Evolutionary conservation across 1,140 invertebrate genomes (phyloP).

Genomic region (Thaumatotibia leucotreta): DNA sequence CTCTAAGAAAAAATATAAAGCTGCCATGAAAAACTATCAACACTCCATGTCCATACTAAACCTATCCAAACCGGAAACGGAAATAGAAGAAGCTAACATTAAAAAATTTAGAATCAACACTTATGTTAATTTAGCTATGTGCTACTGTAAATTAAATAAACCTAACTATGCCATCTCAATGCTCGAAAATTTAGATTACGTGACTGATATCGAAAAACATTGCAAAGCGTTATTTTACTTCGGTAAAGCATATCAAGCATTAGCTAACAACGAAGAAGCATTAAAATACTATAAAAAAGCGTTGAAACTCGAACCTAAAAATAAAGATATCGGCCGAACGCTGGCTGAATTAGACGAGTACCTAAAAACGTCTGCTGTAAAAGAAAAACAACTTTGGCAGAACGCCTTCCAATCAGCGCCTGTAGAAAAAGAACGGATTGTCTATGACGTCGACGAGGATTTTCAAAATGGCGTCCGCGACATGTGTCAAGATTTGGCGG

Average conservation of each 20-base stretch:
- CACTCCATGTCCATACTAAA: slow-evolving; percentile 75
- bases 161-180: slow-evolving; percentile 74
- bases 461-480: slow-evolving; percentile 49
- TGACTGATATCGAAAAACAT: slow-evolving; percentile 66
- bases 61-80: slow-evolving; percentile 60
- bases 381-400: slow-evolving; percentile 58
- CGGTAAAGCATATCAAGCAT: slow-evolving; percentile 64
- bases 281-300: slow-evolving; percentile 67
- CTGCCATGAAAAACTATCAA: slow-evolving; percentile 73
- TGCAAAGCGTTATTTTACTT: slow-evolving; percentile 78
- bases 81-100: slow-evolving; percentile 74
- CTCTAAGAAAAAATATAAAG: slow-evolving; percentile 48
- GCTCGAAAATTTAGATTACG: slow-evolving; percentile 62
- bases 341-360: slow-evolving; percentile 53
- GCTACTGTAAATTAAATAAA: slow-evolving; percentile 78
- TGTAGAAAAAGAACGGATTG: slow-evolving; percentile 32
- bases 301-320: slow-evolving; percentile 65
- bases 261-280: slow-evolving; percentile 67
- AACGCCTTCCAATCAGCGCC: slow-evolving; percentile 41
- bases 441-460: slow-evolving; percentile 51
- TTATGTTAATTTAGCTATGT: slow-evolving; percentile 81
- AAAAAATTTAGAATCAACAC: slow-evolving; percentile 74
- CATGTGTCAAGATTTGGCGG: slow-evolving; percentile 61
- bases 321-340: slow-evolving; percentile 68
- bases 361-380: slow-evolving; percentile 32